phyloP scores from a whole-genome alignment of 2,888 invertebrate species.

The Belgica antarctica region DNA sequence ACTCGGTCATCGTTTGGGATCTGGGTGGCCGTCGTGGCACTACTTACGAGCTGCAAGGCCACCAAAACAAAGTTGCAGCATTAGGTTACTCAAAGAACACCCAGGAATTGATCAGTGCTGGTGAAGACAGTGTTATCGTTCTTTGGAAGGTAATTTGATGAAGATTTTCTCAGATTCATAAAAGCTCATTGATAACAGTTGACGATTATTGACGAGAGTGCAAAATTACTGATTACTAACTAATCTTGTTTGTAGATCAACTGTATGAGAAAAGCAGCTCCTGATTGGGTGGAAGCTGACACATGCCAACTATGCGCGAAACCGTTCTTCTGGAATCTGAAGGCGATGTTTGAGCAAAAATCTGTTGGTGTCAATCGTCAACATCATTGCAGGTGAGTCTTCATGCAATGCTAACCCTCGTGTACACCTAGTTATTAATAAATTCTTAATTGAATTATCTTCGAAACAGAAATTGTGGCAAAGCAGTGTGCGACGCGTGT shows the following conservation, averaged over 20 bases:
- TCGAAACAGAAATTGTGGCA: slow-evolving; percentile 76
- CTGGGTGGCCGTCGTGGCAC: slow-evolving; percentile 96
- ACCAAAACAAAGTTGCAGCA: slow-evolving; percentile 88
- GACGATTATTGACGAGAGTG: too few species aligned
- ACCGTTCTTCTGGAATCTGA: slow-evolving; percentile 99
- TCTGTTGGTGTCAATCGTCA: slow-evolving; percentile 59
- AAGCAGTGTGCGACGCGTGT: slow-evolving; percentile 92
- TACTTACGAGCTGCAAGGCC: slow-evolving; percentile 92
- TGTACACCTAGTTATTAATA: background rate
- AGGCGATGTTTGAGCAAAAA: slow-evolving; percentile 95
- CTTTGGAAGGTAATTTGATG: slow-evolving; percentile 64
- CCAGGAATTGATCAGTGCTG: slow-evolving; percentile 80
- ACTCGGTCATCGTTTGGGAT: slow-evolving; percentile 96
- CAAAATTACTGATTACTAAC: background rate
- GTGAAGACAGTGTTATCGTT: slow-evolving; percentile 87
- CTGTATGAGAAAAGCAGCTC: slow-evolving; percentile 83
- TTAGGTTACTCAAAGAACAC: slow-evolving; percentile 79
- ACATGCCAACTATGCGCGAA: slow-evolving; percentile 89
- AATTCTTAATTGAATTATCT: background rate
- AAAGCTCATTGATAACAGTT: background rate
- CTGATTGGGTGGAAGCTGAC: slow-evolving; percentile 93
- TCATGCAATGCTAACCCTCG: background rate
- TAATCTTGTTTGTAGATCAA: slow-evolving; percentile 74
- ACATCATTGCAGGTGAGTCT: slow-evolving; percentile 64
- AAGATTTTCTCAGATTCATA: background rate